Percentiles rank a stretch among this genome's conserved stretches.
Evolutionary conservation across 23 tunicate genomes (phyloP).

Genomic region (Ciona savignyi): DNA sequence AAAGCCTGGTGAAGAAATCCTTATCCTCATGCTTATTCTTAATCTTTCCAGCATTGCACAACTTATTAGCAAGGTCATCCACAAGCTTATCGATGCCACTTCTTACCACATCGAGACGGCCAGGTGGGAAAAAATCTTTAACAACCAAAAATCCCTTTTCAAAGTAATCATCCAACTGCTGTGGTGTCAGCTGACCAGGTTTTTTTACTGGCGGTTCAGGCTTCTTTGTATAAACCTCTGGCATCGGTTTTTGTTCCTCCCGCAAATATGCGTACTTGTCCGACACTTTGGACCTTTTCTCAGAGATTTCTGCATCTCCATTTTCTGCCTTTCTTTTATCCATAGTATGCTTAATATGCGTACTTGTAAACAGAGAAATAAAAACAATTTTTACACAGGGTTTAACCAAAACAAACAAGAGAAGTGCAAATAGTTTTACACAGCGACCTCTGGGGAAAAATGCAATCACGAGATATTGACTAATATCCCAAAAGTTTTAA

Average conservation of each 20-base stretch:
- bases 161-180: conserved; percentile 71
- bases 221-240: conserved; percentile 47
- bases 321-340: no score
- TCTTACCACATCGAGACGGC: conserved; percentile 41
- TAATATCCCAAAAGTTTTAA: no score
- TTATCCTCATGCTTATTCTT: conserved; percentile 80
- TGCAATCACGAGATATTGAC: no score
- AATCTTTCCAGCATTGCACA: conserved; percentile 75
- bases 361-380: no score
- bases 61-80: conserved; percentile 49
- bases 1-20: conserved; percentile 60
- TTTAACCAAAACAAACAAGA: no score
- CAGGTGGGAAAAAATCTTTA: conserved; percentile 47
- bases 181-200: conserved; percentile 57
- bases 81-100: conserved; percentile 54
- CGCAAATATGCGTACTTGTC: conserved; percentile 14
- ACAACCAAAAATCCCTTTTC: conserved; percentile 84
- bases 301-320: no score
- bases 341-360: no score
- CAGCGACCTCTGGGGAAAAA: no score
- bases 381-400: no score
- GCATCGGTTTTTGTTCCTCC: conserved; percentile 40
- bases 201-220: conserved; percentile 72
- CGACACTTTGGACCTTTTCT: no score
- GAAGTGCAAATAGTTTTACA: no score